Conservation (phyloP, 1,140 invertebrate genomes). For the Homarus americanus region DNA sequence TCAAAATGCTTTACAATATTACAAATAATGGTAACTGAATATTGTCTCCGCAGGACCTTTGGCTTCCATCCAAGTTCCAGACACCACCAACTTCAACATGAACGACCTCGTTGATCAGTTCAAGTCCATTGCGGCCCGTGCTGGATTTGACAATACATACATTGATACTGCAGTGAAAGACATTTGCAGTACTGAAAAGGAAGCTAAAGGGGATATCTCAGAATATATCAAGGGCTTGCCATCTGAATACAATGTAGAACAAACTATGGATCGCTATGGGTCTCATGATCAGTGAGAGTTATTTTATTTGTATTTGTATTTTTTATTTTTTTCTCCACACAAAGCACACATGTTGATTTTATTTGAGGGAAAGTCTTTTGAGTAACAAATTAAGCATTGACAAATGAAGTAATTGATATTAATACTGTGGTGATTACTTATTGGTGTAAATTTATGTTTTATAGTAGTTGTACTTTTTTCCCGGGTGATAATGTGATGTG, state of each 20-base stretch:
- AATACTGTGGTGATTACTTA: not conserved
- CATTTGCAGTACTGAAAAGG: conserved; percentile 68
- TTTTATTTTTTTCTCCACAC: not conserved
- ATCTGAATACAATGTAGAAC: conserved; percentile 25
- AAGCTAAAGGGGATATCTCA: conserved; percentile 24
- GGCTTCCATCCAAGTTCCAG: conserved; percentile 74
- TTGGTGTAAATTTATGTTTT: not conserved
- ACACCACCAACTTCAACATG: conserved; percentile 70
- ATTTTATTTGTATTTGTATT: not conserved
- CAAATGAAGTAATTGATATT: no score
- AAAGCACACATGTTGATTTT: not conserved
- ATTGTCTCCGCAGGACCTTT: conserved; percentile 66
- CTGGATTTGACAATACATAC: conserved; percentile 74
- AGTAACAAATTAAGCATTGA: not conserved
- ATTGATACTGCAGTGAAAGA: conserved; percentile 74
- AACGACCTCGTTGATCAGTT: conserved; percentile 74
- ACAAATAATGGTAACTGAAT: not conserved
- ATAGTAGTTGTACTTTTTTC: not conserved
- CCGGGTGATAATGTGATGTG: not conserved
- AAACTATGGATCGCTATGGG: conserved; percentile 27
- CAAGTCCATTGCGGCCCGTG: conserved; percentile 71
- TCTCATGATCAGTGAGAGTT: conserved; percentile 43
- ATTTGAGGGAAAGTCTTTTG: not conserved
- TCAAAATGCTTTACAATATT: no score
- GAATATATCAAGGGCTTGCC: conserved; percentile 24